phyloP scores from a whole-genome alignment of 2,888 invertebrate genomes.

The Pachliopta kotzebuea region DNA sequence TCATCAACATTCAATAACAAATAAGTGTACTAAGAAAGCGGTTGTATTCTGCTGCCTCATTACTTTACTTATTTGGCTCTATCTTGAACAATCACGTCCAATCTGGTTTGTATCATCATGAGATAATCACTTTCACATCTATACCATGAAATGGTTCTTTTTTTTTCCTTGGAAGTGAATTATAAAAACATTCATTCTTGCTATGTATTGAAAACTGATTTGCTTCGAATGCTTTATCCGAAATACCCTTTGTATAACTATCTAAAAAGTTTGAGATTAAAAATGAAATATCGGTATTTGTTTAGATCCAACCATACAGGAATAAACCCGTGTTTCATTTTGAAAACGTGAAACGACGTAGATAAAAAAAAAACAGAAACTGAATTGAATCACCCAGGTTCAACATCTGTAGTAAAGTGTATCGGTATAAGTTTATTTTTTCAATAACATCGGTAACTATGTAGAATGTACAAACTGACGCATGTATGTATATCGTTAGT shows the following conservation, averaged over 20 bases:
- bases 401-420: constrained; percentile 16
- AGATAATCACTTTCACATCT: constrained; percentile 31
- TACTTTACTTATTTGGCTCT: constrained; percentile 43
- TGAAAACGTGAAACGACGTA: constrained; percentile 12
- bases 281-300: constrained; percentile 4
- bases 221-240: not conserved
- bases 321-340: constrained; percentile 4
- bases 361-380: constrained; percentile 9
- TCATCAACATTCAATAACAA: constrained; percentile 57
- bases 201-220: not conserved
- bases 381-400: constrained; percentile 15
- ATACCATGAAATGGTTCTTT: constrained; percentile 24
- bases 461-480: constrained; percentile 14
- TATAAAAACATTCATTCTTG: not conserved
- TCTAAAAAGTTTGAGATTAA: too few relatives aligned
- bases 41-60: constrained; percentile 50
- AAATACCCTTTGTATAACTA: not conserved
- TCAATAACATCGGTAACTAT: constrained; percentile 20
- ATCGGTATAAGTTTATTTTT: constrained; percentile 13
- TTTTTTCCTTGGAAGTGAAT: constrained; percentile 6
- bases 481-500: not conserved
- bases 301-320: not conserved
- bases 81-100: constrained; percentile 20
- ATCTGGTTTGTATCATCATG: constrained; percentile 26
- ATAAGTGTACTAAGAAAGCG: constrained; percentile 48